Evolutionary conservation across 2,113 vertebrate species (phyloP), one percentile per base, ranked within the genome.

Genomic region (Haemorhous mexicanus): DNA sequence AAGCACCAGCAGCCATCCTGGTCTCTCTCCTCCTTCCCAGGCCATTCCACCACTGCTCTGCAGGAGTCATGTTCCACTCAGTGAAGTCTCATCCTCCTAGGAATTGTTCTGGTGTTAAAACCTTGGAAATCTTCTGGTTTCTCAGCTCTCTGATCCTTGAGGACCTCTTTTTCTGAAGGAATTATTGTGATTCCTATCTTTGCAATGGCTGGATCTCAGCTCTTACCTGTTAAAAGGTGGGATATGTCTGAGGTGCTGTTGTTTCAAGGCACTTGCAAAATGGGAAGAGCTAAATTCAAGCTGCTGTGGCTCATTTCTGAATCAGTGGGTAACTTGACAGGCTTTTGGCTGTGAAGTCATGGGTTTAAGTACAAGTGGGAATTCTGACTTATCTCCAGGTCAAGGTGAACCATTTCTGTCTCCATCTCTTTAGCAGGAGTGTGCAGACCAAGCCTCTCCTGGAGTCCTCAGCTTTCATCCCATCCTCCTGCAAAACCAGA

Each of bases 381-480:
- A 43, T 77, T 89, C n/a, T 93, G 46, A 9, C 41, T 6, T 68
- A 30, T 32, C 77, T 89, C 12, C 41, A 30, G n/a, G 28, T 70
- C 0, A 4, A 41, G 46, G 50, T 22, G 37, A 89, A 28, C 24
- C 53, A 6, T 69, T 91, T 55, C 58, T 37, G 6, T 77, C 74
- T 74, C 16, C 30, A 17, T 72, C 11, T 35, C 22, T 21, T 50
- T 18, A 59, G 58, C 52, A 59, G 68, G 35, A 64, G 5, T 7
- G 1, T 16, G 1, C 21, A 27, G 41, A 21, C 19, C 0, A 1
- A 15, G 27, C 41, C 28, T 80, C 28, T 44, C 11, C 0, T 10
- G 49, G 41, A 32, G 9, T 52, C 32, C 32, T 95, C 4, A 7
- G 17, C 49, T 68, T 69, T 75, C 32, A 56, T 49, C 19, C 46